These are phyloP conservation scores for Pocota personata DNA, from an alignment of 2,888 invertebrate genomes.

Conservation along the genomic window DNA sequence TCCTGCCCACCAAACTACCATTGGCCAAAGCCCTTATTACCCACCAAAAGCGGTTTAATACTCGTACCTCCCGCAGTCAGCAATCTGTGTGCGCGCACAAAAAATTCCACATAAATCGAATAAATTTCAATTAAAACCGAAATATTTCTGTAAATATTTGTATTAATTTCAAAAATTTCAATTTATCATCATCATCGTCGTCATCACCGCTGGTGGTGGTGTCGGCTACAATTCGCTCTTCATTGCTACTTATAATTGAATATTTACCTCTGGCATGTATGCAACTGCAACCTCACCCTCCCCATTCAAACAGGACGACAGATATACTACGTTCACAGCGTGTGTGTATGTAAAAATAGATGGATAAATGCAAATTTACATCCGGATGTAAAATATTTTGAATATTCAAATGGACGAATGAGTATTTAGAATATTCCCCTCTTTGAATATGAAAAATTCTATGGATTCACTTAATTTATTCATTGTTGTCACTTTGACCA, in stretches of 20 bases:
- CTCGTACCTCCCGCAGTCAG: background rate
- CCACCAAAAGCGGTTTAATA: background rate
- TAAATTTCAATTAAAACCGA: conserved; percentile 67
- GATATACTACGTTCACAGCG: background rate
- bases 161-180: conserved; percentile 50
- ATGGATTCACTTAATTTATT: conserved; percentile 39
- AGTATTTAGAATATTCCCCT: conserved; percentile 30
- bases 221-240: background rate
- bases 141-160: conserved; percentile 65
- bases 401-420: conserved; percentile 33
- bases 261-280: conserved; percentile 42
- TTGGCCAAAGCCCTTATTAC: background rate
- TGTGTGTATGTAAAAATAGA: background rate
- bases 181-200: conserved; percentile 51
- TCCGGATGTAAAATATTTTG: conserved; percentile 57
- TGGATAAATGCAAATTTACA: conserved; percentile 56
- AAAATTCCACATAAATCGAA: conserved; percentile 30
- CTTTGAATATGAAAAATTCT: conserved; percentile 34
- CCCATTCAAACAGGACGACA: background rate
- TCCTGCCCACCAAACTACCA: background rate
- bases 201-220: background rate
- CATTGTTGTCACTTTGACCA: conserved; percentile 39
- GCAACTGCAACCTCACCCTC: conserved; percentile 4
- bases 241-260: conserved; percentile 44
- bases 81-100: background rate